Conservation (phyloP, 2,113 vertebrate genomes). For the Ailuropoda melanoleuca region DNA sequence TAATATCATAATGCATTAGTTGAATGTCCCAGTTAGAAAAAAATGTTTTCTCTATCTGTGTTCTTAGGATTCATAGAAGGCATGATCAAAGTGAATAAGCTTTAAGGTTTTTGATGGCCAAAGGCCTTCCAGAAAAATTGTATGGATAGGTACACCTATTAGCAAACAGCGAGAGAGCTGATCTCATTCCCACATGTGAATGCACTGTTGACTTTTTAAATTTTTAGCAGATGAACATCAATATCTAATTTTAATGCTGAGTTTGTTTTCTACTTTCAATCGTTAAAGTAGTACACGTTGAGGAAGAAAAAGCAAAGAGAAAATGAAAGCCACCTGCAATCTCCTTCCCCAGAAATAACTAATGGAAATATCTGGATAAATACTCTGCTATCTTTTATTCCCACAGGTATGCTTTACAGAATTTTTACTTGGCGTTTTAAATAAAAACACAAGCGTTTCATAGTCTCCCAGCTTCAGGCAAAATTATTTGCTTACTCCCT, state of each 20-base stretch:
- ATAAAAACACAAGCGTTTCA: neutral
- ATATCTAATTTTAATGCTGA: slow-evolving; percentile 20
- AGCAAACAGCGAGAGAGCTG: neutral
- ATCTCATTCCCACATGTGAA: neutral
- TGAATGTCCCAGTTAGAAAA: neutral
- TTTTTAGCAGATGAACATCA: neutral
- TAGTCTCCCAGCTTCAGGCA: neutral
- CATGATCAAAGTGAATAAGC: neutral
- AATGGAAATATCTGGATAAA: neutral
- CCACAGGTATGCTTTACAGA: neutral
- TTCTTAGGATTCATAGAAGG: slow-evolving; percentile 3
- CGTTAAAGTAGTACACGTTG: neutral
- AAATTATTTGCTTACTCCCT: neutral
- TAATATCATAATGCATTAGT: slow-evolving; percentile 2
- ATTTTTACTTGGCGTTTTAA: slow-evolving; percentile 9
- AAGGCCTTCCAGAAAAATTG: slow-evolving; percentile 2
- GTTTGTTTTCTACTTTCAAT: slow-evolving; percentile 31
- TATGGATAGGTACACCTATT: neutral
- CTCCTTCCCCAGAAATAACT: neutral
- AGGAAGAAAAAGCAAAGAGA: slow-evolving; percentile 11
- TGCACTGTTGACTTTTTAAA: neutral
- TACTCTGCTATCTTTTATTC: neutral
- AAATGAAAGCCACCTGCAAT: neutral
- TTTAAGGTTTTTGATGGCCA: neutral
- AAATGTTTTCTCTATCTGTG: neutral